Base-by-base conservation (phyloP, 1,140 invertebrate genomes). In the Hyles vespertilio region DNA sequence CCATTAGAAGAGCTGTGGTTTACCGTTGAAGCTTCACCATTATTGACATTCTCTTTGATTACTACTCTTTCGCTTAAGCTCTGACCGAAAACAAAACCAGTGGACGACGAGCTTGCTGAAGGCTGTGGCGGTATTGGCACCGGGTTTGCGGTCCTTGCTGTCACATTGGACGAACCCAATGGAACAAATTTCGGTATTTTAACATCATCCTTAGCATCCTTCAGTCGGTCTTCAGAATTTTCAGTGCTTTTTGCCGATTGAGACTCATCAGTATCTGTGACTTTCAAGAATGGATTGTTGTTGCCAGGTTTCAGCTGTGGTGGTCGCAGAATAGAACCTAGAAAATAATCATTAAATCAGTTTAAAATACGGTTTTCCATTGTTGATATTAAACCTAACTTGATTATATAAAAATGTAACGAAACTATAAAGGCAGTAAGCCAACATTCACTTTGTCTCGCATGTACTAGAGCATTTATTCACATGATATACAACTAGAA, bases 81-180 rank as follows among this genome's bases (percentile, higher is more conserved):
- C 77, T 97, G 95, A n/a, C 96, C 96, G 89, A 98, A 98, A 4
- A 98, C 93, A 91, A 97, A 97, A 51, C 92, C 92, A 22, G n/a
- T 12, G 11, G 84, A 79, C 36, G 79, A 79, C 9, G 77, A 72
- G 55, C 76, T 70, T 5, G 79, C 72, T 45, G 83, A 64, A 2
- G 85, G 62, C 34, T 84, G 77, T 9, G 66, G 69, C 3, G 81
- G 66, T 12, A 79, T 67, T 44, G 79, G 74, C 3, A 81, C 81
- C n/a, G 77, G 65, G 11, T 70, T 84, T 12, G 71, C 73, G 34
- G 78, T 79, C 43, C 84, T 83, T 8, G 86, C 67, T 34, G 80
- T 75, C 3, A 75, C 76, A 74, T 73, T 82, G 11, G 80, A 66
- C 45, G 79, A 73, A 8, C 83, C 84, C 11, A 90, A 61, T 7